Conservation (phyloP, 2,888 invertebrate genomes). For the Drosophila meridiana region DNA sequence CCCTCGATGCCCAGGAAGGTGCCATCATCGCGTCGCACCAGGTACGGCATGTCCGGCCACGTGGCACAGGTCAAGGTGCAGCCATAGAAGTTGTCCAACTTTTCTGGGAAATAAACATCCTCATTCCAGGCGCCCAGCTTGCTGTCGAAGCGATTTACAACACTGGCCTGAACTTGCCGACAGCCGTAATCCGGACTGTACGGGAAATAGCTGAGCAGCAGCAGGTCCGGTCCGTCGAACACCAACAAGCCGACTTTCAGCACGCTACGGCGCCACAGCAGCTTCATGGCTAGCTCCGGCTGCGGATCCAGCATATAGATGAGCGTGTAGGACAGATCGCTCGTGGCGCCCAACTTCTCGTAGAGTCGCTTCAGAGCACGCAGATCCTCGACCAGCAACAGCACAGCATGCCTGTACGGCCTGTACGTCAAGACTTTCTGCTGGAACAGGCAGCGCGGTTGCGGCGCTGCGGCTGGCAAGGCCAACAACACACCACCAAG, state of each 20-base stretch:
- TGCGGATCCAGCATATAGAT: conserved; percentile 59
- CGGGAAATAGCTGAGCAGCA: conserved; percentile 75
- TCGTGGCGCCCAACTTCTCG: conserved; percentile 45
- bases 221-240: conserved; percentile 24
- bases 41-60: conserved; percentile 77
- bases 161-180: conserved; percentile 47
- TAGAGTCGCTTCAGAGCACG: conserved; percentile 49
- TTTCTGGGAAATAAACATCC: conserved; percentile 55
- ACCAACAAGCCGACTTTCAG: conserved; percentile 63
- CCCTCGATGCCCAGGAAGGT: conserved; percentile 78
- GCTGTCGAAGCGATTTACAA: conserved; percentile 63
- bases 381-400: conserved; percentile 64
- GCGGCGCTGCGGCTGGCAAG: conserved; percentile 13
- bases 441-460: conserved; percentile 27
- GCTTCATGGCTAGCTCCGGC: conserved; percentile 43
- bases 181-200: conserved; percentile 57
- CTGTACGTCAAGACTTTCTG: conserved; percentile 46
- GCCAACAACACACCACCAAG: conserved; percentile 31
- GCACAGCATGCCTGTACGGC: conserved; percentile 57
- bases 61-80: conserved; percentile 77
- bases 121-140: conserved; percentile 45
- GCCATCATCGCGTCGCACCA: conserved; percentile 42
- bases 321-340: conserved; percentile 64
- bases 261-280: conserved; percentile 67
- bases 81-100: conserved; percentile 71